Conservation (phyloP, 2,113 vertebrate species). For the Leptodactylus fuscus region DNA sequence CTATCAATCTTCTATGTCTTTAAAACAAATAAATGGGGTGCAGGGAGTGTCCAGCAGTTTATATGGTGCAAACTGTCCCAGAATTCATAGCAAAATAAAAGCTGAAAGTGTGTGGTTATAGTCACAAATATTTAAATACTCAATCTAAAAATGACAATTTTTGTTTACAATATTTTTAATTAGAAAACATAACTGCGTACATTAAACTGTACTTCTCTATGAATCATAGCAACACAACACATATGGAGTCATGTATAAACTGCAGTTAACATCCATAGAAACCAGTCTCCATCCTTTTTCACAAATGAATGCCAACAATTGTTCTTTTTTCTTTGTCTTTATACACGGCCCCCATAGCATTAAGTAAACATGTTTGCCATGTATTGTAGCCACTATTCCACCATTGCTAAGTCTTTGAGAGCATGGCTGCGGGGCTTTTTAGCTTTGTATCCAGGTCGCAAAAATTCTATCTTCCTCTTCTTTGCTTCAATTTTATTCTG, state of each 20-base stretch:
- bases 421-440: constrained; percentile 82
- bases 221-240: background rate
- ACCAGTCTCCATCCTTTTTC: no score
- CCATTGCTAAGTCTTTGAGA: constrained; percentile 88
- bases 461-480: constrained; percentile 91
- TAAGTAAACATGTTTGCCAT: background rate
- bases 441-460: constrained; percentile 86
- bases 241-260: background rate
- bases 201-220: constrained; percentile 62
- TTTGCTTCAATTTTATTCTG: constrained; percentile 90
- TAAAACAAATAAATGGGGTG: no score
- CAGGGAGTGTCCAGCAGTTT: no score
- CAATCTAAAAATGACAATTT: no score
- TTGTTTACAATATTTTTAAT: rapidly evolving
- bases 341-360: background rate
- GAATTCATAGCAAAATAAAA: no score
- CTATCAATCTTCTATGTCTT: no score
- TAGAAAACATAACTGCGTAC: no score
- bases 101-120: no score
- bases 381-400: constrained; percentile 73
- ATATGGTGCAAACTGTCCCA: no score
- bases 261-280: no score
- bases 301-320: no score
- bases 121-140: no score
- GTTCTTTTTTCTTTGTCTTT: background rate